Evolutionary conservation across 1,140 invertebrate species (phyloP).

Genomic region (Streblospio benedicti): DNA sequence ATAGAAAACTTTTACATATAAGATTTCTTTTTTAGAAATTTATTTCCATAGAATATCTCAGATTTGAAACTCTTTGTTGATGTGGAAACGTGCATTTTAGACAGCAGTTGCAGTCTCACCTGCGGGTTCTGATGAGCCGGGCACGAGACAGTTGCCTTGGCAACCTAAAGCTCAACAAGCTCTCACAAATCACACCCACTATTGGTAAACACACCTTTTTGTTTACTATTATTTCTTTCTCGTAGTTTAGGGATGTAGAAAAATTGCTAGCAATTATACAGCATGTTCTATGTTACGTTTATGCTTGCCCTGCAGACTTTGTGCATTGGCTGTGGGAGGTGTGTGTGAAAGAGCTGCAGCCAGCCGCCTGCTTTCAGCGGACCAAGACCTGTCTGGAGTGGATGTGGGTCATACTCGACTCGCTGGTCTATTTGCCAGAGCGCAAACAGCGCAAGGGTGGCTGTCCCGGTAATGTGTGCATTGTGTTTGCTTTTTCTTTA

Average conservation of each 20-base stretch:
- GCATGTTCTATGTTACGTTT: not conserved
- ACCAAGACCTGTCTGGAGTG: slow-evolving; percentile 32
- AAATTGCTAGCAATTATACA: too few relatives aligned
- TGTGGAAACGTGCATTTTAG: slow-evolving; percentile 28
- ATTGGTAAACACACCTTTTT: too few relatives aligned
- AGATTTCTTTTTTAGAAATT: too few relatives aligned
- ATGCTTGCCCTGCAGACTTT: slow-evolving; percentile 29
- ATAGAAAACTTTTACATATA: too few relatives aligned
- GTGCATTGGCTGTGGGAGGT: slow-evolving; percentile 50
- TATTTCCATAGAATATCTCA: too few relatives aligned
- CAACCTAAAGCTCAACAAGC: too few relatives aligned
- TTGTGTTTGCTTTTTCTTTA: not conserved
- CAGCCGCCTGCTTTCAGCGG: slow-evolving; percentile 53
- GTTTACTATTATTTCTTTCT: too few relatives aligned
- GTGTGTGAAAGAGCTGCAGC: slow-evolving; percentile 47
- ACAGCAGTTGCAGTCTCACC: slow-evolving; percentile 14
- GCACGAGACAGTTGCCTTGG: not conserved
- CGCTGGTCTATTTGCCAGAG: not conserved
- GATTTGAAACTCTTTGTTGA: slow-evolving; percentile 27
- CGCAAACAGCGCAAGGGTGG: slow-evolving; percentile 8
- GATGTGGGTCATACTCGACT: slow-evolving; percentile 23
- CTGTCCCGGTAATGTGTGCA: slow-evolving; percentile 13
- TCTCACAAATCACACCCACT: too few relatives aligned
- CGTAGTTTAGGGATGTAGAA: too few relatives aligned
- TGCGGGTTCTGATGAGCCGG: not conserved